A percentile compares a stretch with the other conserved stretches of the same genome.
Conservation (phyloP, 2,888 invertebrate genomes). For the Orthonevra nobilis region DNA sequence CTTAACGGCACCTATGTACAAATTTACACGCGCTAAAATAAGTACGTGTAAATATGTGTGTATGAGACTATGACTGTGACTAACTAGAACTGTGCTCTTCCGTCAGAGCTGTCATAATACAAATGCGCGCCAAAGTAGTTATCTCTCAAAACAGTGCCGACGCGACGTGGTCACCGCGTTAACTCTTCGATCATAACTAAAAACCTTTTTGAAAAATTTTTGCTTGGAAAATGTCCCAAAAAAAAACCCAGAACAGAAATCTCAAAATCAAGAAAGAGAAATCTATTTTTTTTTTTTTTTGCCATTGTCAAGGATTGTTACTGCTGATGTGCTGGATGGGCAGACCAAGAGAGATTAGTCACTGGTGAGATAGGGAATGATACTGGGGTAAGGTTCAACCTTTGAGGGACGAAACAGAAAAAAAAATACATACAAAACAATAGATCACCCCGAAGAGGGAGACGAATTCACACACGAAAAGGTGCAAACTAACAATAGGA, state of each 20-base stretch:
- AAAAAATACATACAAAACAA: too few species aligned
- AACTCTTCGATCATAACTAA: conserved; percentile 51
- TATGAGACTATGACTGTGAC: too few species aligned
- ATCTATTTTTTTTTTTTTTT: background rate
- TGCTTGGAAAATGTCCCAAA: too few species aligned
- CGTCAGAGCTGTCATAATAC: too few species aligned
- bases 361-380: conserved; percentile 1
- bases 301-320: conserved; percentile 28
- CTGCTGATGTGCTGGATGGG: too few species aligned
- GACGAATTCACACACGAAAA: conserved; percentile 30
- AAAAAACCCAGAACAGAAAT: conserved; percentile 8
- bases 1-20: conserved; percentile 40
- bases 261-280: conserved; percentile 23
- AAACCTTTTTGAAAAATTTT: too few species aligned
- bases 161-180: conserved; percentile 24
- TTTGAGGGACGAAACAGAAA: too few species aligned
- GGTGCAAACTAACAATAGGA: conserved; percentile 68
- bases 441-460: conserved; percentile 47
- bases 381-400: background rate
- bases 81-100: too few species aligned
- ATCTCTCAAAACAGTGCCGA: background rate
- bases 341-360: too few species aligned
- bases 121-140: too few species aligned
- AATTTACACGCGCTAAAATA: background rate
- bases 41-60: too few species aligned